These are phyloP conservation scores for Nyctalus aviator DNA, from an alignment of 2,797 vertebrate genomes.

Conservation along the genomic window DNA sequence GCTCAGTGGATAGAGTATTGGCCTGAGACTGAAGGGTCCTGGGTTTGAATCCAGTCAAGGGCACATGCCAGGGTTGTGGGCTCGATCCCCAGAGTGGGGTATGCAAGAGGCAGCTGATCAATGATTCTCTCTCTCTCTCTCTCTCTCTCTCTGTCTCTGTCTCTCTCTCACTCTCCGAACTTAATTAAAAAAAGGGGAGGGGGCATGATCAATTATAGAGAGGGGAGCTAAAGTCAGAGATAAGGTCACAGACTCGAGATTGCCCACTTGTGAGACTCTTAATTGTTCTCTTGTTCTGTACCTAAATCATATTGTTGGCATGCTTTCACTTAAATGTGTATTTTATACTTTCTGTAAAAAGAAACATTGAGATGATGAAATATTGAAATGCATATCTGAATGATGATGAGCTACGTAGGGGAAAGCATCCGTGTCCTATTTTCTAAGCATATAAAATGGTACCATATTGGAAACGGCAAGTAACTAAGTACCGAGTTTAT, in stretches of 20 bases:
- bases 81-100: too few species aligned
- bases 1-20: too few species aligned
- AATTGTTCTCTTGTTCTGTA: neutral
- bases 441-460: neutral
- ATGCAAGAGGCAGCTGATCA: too few species aligned
- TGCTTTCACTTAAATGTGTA: neutral
- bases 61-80: too few species aligned
- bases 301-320: neutral
- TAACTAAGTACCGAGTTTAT: neutral
- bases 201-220: neutral
- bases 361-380: neutral
- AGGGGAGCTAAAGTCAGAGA: neutral
- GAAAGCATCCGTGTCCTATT: neutral
- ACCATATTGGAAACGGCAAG: neutral
- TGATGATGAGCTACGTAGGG: neutral
- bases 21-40: too few species aligned
- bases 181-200: too few species aligned
- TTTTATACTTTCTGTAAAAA: neutral
- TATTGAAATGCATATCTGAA: neutral
- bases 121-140: too few species aligned
- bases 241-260: neutral
- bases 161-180: too few species aligned
- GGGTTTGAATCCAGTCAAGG: too few species aligned
- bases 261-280: neutral
- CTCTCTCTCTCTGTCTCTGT: too few species aligned